Percentiles rank a stretch among this genome's conserved stretches.
Conservation (phyloP, 2,888 invertebrate genomes). For the Oscheius sp. region DNA sequence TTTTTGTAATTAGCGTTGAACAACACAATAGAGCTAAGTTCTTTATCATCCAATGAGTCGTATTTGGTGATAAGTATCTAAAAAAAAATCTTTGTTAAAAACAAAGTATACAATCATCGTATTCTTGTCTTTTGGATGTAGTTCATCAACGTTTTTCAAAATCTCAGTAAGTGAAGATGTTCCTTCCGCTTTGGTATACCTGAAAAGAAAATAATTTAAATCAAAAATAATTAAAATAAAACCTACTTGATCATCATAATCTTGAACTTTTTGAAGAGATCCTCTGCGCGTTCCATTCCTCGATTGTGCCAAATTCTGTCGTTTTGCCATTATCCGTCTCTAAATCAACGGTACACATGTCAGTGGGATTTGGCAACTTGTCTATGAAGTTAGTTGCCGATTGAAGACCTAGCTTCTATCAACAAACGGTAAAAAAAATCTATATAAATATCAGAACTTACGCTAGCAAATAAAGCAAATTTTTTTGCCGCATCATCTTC, state of each 20-base stretch:
- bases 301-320: not conserved
- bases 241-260: not conserved
- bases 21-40: not conserved
- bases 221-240: not conserved
- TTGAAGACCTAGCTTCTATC: too few species aligned
- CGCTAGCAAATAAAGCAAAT: not conserved
- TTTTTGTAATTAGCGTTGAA: not conserved
- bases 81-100: not conserved
- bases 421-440: not conserved
- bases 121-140: not conserved
- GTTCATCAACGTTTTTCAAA: not conserved
- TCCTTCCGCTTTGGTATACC: not conserved
- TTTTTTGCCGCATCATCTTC: not conserved
- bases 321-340: not conserved
- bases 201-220: not conserved
- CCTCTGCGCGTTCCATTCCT: not conserved
- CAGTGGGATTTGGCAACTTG: too few species aligned
- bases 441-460: not conserved
- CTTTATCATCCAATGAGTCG: not conserved
- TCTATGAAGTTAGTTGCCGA: too few species aligned
- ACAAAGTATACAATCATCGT: not conserved
- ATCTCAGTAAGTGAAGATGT: not conserved
- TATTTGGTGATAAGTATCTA: constrained; percentile 7
- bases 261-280: not conserved
- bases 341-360: too few species aligned